Base-by-base conservation (phyloP, 1,140 invertebrate species). In the Tetragonula clypearis region DNA sequence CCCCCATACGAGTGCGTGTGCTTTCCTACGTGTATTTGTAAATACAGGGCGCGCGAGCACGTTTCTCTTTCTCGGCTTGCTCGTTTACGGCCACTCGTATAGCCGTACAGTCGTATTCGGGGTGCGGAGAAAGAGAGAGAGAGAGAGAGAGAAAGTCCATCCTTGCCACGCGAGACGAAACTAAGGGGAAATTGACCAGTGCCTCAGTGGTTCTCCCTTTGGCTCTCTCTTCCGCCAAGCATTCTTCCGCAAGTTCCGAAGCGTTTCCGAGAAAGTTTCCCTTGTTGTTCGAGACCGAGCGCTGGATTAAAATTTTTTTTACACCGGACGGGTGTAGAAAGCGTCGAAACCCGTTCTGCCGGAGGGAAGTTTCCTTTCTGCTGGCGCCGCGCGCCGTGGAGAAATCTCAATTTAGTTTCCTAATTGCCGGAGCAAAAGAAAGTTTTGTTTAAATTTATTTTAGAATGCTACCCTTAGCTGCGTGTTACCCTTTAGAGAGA, bases 151-250 rank as follows among this genome's bases (percentile, higher is more conserved):
- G 26, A 15, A 35, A 84, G 88, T 85, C 88, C 89, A 86, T 91
- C 86, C 89, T 88, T 90, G 79, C 73, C 79, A 76, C 79, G 79
- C 86, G 88, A 90, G 82, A 87, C 88, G 79, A 90, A 92, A 89
- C 92, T 88, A 93, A 93, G 92, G 92, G 91, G 92, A 93, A 94
- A 93, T 93, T 94, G 93, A 94, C 93, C 93, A 91, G 91, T 85
- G 92, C 82, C 41, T 55, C 92, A 94, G 92, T 91, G 91, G 91
- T 92, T 94, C 93, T 93, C 92, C 26, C 62, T 72, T 75, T 60
- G 15, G n/a, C 14, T 66, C 30, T 15, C 56, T 15, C 56, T 41
- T 62, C 17, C 30, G 17, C 49, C 65, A 30, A 6, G 23, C 26
- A 62, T 15, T 58, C 35, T 19, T 73, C n/a, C 55, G 17, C 9